These are phyloP conservation scores for Dufourea novaeangliae DNA, from an alignment of 1,140 invertebrate species.

Conservation along the genomic window DNA sequence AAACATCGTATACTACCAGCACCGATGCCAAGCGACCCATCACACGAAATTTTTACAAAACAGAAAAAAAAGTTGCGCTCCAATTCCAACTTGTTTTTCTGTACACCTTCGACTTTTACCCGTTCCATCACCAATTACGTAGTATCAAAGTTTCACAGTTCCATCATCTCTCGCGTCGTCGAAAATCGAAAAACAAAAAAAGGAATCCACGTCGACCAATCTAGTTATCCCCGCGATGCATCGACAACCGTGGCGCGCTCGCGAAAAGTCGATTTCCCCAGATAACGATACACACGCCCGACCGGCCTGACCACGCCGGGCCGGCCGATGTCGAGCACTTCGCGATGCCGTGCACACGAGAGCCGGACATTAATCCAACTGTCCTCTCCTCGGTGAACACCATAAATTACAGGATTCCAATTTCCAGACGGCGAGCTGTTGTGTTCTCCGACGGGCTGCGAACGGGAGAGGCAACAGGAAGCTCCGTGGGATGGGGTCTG, in stretches of 20 bases:
- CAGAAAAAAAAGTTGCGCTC: too few species aligned
- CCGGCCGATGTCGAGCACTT: neutral
- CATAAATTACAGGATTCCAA: slow-evolving; percentile 74
- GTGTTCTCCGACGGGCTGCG: slow-evolving; percentile 10
- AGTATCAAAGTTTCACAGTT: neutral
- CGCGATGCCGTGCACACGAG: slow-evolving; percentile 25
- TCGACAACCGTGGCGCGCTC: slow-evolving; percentile 20
- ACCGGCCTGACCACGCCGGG: neutral
- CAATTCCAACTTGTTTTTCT: too few species aligned
- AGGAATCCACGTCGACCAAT: neutral
- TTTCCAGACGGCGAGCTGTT: slow-evolving; percentile 67
- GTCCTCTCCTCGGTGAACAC: slow-evolving; percentile 53
- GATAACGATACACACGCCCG: slow-evolving; percentile 39
- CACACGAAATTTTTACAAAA: too few species aligned
- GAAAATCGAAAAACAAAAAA: neutral
- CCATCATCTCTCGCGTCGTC: neutral
- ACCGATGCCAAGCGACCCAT: too few species aligned
- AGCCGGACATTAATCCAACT: slow-evolving; percentile 69
- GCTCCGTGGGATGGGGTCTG: neutral
- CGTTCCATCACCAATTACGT: neutral
- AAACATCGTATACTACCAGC: too few species aligned
- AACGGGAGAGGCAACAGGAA: slow-evolving; percentile 43
- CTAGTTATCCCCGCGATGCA: slow-evolving; percentile 1
- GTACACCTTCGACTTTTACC: too few species aligned
- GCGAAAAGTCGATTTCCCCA: slow-evolving; percentile 37